Evolutionary conservation across 1,140 invertebrate genomes (phyloP).

Genomic region (Fopius arisanus): DNA sequence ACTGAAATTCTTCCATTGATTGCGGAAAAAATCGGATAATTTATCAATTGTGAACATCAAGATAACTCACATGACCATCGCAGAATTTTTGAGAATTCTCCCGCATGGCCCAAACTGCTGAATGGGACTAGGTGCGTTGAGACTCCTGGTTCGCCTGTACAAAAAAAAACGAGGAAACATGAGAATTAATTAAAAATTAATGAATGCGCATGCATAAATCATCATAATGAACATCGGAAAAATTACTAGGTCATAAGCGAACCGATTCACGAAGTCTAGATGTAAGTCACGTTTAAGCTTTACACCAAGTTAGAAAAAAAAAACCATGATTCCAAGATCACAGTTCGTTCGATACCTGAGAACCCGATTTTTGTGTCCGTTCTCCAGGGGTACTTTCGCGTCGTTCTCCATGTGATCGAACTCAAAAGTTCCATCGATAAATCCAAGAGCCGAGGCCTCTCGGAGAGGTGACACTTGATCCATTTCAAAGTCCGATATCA

Average conservation of each 20-base stretch:
- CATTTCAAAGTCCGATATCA: constrained; percentile 16
- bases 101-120: constrained; percentile 96
- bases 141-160: constrained; percentile 86
- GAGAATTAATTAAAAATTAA: neutral
- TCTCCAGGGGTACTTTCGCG: constrained; percentile 27
- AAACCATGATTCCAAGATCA: neutral
- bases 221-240: neutral
- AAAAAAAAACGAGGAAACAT: constrained; percentile 57
- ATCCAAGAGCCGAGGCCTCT: constrained; percentile 36
- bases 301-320: neutral
- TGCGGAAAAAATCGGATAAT: no score
- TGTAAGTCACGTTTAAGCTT: neutral
- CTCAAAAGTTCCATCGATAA: constrained; percentile 43
- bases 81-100: constrained; percentile 94
- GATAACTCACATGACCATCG: constrained; percentile 97
- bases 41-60: no score
- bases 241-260: neutral
- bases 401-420: constrained; percentile 42
- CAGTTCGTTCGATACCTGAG: constrained; percentile 49
- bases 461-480: constrained; percentile 50
- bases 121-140: constrained; percentile 92
- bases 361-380: constrained; percentile 46
- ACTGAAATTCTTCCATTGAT: no score
- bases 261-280: neutral
- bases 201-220: neutral